phyloP scores from a whole-genome alignment of 2,888 invertebrate species.

The Agrotis puta region DNA sequence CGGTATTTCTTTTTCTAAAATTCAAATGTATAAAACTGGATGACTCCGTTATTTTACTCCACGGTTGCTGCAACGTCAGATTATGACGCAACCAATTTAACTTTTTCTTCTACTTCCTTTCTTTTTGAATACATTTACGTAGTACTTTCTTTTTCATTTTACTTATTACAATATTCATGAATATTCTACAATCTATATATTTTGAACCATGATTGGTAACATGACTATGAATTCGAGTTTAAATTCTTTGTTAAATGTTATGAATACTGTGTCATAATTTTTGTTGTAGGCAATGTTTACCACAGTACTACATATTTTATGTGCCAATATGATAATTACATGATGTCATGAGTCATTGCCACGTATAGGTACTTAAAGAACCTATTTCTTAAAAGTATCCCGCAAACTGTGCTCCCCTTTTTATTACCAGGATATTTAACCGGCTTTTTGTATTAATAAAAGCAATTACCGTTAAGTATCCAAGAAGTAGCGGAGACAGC shows the following conservation, averaged over 20 bases:
- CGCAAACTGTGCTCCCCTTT: conserved; percentile 10
- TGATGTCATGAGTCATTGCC: no score
- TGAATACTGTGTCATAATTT: background rate
- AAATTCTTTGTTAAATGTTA: background rate
- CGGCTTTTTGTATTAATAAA: conserved; percentile 48
- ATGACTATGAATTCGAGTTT: background rate
- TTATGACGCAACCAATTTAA: conserved; percentile 17
- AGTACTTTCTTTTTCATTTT: background rate
- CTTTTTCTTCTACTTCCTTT: background rate
- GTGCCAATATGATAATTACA: no score
- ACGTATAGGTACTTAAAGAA: background rate
- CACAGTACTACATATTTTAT: no score
- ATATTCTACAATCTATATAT: background rate
- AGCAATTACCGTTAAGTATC: conserved; percentile 53
- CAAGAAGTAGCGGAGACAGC: conserved; percentile 33
- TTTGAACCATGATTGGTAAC: background rate
- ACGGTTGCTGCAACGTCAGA: background rate
- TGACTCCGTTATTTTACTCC: background rate
- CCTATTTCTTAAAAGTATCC: background rate
- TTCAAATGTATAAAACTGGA: conserved; percentile 8
- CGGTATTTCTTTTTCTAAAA: background rate
- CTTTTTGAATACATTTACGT: background rate
- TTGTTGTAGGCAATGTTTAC: no score
- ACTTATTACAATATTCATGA: conserved; percentile 13
- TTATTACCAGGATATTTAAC: conserved; percentile 24